Evolutionary conservation across 2,113 vertebrate species (phyloP), one percentile per base, ranked within the genome.

Genomic region (Melanotaenia duboulayi): DNA sequence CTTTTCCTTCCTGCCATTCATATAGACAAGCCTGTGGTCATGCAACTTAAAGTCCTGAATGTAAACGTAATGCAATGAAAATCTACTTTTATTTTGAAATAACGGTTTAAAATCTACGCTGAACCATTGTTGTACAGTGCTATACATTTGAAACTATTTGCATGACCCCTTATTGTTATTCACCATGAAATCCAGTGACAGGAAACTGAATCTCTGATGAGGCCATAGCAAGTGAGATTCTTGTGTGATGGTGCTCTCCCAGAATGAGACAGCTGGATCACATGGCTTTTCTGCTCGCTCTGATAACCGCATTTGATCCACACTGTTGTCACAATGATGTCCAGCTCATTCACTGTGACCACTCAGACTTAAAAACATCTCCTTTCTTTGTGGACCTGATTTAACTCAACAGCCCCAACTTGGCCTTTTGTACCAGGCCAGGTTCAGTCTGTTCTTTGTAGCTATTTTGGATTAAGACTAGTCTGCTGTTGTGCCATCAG

Each of bases 251-350:
- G 67, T 61, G 57, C 62, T 54, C 32, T 70, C 66, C 50, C 56
- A 39, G 63, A 79, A 46, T 1, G 52, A 82, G 85, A 74, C 82
- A 60, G 74, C n/a, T 39, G 17, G 70, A 56, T 91, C 86, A 90
- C 87, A 85, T 63, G 82, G 71, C 81, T 66, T 58, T 74, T 85
- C 76, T 83, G 86, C 77, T 86, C 84, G 85, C 90, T 91, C 89
- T 90, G 85, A 90, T 90, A 89, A 90, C 64, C 87, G 80, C 81
- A 74, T 67, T 65, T 72, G 67, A 60, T 64, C 84, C 28, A 62
- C 69, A 64, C 67, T 69, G 75, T 84, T 75, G 62, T 80, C 68
- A 50, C n/a, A 54, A 58, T 32, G 48, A 66, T 67, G 65, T 74
- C 74, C 80, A 9, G 69, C 82, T 87, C 79, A 83, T 85, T 85